Evolutionary conservation across 2,888 invertebrate genomes (phyloP).

Genomic region (Agrochola macilenta): DNA sequence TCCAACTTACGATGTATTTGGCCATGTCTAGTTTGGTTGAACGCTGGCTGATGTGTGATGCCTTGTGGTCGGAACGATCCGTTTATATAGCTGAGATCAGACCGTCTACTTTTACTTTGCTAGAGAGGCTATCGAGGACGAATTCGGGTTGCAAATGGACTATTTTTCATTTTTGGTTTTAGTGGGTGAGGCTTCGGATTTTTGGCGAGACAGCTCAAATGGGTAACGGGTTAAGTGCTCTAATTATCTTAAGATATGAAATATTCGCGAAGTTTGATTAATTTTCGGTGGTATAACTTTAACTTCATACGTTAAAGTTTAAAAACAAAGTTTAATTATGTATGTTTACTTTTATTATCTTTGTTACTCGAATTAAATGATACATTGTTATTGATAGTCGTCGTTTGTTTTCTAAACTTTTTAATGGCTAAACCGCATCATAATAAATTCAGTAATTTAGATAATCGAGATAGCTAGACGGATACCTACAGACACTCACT

Average conservation of each 20-base stretch:
- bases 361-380: not conserved
- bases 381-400: not conserved
- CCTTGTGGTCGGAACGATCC: conserved; percentile 68
- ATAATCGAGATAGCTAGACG: conserved; percentile 3
- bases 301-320: not conserved
- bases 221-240: not conserved
- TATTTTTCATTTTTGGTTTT: conserved; percentile 74
- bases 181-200: conserved; percentile 58
- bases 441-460: conserved; percentile 27
- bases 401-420: conserved; percentile 15
- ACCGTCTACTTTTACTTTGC: conserved; percentile 87
- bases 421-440: not conserved
- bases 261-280: too few relatives aligned
- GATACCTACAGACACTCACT: conserved; percentile 14
- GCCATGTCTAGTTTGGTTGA: conserved; percentile 84
- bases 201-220: not conserved
- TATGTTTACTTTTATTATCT: not conserved
- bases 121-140: conserved; percentile 81
- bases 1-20: conserved; percentile 89
- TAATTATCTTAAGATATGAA: conserved; percentile 1
- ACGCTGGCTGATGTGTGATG: conserved; percentile 84
- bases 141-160: conserved; percentile 81
- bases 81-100: conserved; percentile 86
- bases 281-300: not conserved
- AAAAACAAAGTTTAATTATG: not conserved